Percentiles rank a stretch among this genome's conserved stretches.
Evolutionary conservation across 2,113 vertebrate species (phyloP).

Genomic region (Henicopernis longicauda): DNA sequence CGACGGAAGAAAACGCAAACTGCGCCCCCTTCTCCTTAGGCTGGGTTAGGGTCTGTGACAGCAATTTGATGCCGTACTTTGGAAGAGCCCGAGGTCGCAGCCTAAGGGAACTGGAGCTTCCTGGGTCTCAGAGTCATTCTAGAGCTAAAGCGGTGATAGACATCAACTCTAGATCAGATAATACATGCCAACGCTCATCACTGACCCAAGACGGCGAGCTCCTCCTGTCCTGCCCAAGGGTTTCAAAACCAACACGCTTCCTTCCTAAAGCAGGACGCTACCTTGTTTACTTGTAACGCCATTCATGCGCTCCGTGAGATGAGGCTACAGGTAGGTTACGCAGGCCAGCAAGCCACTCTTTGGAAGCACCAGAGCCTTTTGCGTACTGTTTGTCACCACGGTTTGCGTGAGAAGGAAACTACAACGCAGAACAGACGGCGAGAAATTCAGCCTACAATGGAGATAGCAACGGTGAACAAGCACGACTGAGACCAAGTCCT

Average conservation of each 20-base stretch:
- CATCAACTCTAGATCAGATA: neutral
- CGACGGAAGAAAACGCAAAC: neutral
- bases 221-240: neutral
- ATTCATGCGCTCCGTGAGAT: neutral
- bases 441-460: no score
- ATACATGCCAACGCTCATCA: neutral
- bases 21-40: neutral
- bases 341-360: no score
- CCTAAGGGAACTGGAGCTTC: neutral
- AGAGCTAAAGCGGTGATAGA: neutral
- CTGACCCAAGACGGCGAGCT: neutral
- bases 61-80: neutral
- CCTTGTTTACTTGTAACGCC: no score
- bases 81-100: neutral
- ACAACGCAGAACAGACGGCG: no score
- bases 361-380: neutral
- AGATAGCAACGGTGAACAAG: no score
- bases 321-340: no score
- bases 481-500: no score
- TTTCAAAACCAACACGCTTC: neutral
- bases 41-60: accelerated
- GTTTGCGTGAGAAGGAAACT: no score
- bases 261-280: neutral
- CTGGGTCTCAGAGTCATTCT: neutral
- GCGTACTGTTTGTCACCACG: no score